Conservation (phyloP, 2,888 invertebrate species). For the Phymatocera aterrima region DNA sequence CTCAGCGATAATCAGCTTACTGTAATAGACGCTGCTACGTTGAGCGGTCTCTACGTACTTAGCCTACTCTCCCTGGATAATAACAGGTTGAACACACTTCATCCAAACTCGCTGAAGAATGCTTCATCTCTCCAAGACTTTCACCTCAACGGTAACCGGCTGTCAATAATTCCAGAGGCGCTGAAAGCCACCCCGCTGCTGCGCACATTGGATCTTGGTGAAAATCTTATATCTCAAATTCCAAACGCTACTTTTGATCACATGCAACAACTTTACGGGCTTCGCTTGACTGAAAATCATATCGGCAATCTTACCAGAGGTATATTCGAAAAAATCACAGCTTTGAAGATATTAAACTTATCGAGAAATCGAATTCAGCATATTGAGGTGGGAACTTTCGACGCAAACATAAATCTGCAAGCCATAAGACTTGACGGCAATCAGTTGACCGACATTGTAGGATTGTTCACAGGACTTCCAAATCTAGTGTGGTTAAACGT, state of each 20-base stretch:
- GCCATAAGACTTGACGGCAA: slow-evolving; percentile 90
- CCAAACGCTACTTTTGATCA: slow-evolving; percentile 88
- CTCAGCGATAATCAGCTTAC: slow-evolving; percentile 88
- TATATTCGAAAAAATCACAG: slow-evolving; percentile 86
- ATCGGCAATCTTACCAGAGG: slow-evolving; percentile 88
- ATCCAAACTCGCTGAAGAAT: slow-evolving; percentile 86
- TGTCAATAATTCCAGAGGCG: slow-evolving; percentile 85
- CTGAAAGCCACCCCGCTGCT: slow-evolving; percentile 85
- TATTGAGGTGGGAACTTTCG: slow-evolving; percentile 87
- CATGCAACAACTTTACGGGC: slow-evolving; percentile 87
- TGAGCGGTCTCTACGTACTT: slow-evolving; percentile 86
- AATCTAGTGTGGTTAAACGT: slow-evolving; percentile 91
- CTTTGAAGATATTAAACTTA: slow-evolving; percentile 88
- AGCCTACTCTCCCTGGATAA: slow-evolving; percentile 88
- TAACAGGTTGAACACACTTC: slow-evolving; percentile 86
- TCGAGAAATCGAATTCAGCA: slow-evolving; percentile 89
- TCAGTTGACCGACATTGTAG: slow-evolving; percentile 86
- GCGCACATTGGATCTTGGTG: slow-evolving; percentile 89
- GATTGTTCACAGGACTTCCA: slow-evolving; percentile 87
- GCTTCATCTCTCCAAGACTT: slow-evolving; percentile 88
- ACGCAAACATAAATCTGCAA: slow-evolving; percentile 85
- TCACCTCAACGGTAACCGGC: slow-evolving; percentile 88
- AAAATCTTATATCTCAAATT: slow-evolving; percentile 88
- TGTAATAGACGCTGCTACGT: slow-evolving; percentile 85
- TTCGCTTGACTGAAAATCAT: slow-evolving; percentile 90